These are phyloP conservation scores for Hesperia comma DNA, from an alignment of 2,888 invertebrate species.

Conservation along the genomic window DNA sequence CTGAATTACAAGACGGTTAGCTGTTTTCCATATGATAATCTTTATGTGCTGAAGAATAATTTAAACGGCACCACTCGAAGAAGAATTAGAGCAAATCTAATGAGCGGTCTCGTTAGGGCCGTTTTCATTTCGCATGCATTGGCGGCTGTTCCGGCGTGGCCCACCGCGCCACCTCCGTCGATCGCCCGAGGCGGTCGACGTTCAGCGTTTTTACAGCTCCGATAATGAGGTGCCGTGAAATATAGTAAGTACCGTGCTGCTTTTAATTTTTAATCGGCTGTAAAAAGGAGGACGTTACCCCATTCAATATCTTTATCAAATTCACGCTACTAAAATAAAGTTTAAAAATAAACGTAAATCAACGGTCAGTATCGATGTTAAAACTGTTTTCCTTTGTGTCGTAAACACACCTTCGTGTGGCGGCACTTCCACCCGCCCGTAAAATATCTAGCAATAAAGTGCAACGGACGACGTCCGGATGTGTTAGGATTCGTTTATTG, in stretches of 20 bases:
- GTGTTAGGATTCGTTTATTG: constrained; percentile 76
- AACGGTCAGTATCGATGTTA: no score
- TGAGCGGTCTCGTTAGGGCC: constrained; percentile 67
- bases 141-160: constrained; percentile 66
- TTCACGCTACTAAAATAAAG: neutral
- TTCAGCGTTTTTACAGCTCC: constrained; percentile 71
- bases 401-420: constrained; percentile 58
- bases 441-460: constrained; percentile 78
- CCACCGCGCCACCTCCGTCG: constrained; percentile 58
- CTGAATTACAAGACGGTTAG: constrained; percentile 42
- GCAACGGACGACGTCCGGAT: constrained; percentile 68
- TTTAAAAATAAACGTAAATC: no score
- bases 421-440: constrained; percentile 57
- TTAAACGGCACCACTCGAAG: constrained; percentile 1
- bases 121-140: constrained; percentile 60
- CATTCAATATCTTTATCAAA: neutral
- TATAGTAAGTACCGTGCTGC: constrained; percentile 9
- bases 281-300: neutral
- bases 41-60: constrained; percentile 33
- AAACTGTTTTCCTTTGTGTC: constrained; percentile 43
- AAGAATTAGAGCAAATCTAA: constrained; percentile 53
- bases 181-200: constrained; percentile 56
- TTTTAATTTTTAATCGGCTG: constrained; percentile 8
- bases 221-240: constrained; percentile 68
- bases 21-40: constrained; percentile 55